Base-by-base conservation (phyloP, 2,888 invertebrate species). In the Tipula vernalis region DNA sequence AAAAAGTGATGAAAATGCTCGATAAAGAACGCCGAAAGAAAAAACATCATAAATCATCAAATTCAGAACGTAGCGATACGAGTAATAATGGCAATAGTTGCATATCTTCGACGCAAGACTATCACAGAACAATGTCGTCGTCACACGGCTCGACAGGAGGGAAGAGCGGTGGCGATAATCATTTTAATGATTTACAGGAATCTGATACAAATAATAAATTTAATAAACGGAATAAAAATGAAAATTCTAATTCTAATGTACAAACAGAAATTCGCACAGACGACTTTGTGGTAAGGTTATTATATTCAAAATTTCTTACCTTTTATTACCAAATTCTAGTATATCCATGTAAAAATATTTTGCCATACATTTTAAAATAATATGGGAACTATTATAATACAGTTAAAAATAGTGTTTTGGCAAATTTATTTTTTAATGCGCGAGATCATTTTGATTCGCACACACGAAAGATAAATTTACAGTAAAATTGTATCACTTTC, bases 1-100 rank as follows among this genome's bases (percentile, higher is more conserved):
- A 98, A 91, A 95, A 96, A 91, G 93, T 98, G 87, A 96, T 97
- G 92, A 96, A 96, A 90, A 95, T 96, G 90, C 92, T 96, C 89
- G 96, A 97, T 90, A 96, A 95, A 91, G 96, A 97, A 90, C 94
- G 95, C 87, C 93, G 92, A 89, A 93, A 93, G 90, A 93, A 92
- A 90, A 94, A 93, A 85, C 39, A 91, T 86, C 87, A 86, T 86
- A 18, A 41, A 41, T 89, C 90, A 88, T 91, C 90, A 86, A 88
- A 88, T 87, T 86, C 57, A 5, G 88, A 88, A 36, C 86, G 86
- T 86, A 87, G 71, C n/a, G 86, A 47, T 84, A 87, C 18, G 18
- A 86, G 89, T 86, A 89, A 89, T 86, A 89, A 89, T 89, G 89
- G 89, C 88, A 89, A 87, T 88, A 87, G 87, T 87, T 86, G 71